These are phyloP conservation scores for Coptodon bakossiorum DNA, from an alignment of 2,113 vertebrate species.

Conservation along the genomic window DNA sequence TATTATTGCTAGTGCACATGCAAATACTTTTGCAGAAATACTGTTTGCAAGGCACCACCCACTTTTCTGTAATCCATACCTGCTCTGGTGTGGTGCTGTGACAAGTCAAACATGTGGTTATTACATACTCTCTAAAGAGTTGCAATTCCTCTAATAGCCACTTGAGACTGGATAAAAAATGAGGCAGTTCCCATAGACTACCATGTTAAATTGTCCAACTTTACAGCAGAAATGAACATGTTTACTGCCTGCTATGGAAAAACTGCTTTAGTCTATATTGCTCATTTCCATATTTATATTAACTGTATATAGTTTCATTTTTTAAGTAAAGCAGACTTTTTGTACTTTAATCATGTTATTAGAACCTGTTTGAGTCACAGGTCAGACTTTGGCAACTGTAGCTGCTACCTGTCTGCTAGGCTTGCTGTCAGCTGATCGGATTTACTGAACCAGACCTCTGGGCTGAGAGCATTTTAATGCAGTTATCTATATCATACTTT, in stretches of 20 bases:
- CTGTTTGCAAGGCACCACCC: not conserved
- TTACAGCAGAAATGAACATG: not conserved
- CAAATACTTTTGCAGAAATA: not conserved
- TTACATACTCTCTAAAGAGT: not conserved
- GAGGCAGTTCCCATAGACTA: accelerated
- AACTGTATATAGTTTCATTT: not conserved
- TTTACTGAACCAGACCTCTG: not conserved
- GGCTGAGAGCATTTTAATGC: not conserved
- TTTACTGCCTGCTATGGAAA: not conserved
- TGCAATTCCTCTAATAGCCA: not conserved
- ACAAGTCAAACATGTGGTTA: not conserved
- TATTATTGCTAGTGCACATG: not conserved
- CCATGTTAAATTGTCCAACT: not conserved
- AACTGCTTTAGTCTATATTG: not conserved
- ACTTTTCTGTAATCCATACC: not conserved
- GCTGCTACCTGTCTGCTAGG: not conserved
- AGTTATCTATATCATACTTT: not conserved
- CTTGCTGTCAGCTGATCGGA: not conserved
- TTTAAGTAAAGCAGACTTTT: not conserved
- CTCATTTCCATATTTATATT: not conserved
- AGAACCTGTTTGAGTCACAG: not conserved
- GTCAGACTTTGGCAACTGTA: not conserved
- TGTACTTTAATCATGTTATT: not conserved
- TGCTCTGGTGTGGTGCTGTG: not conserved
- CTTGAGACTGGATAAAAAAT: not conserved